These are phyloP conservation scores for Ciconia stormi DNA, from an alignment of 2,113 vertebrate genomes.

Conservation along the genomic window DNA sequence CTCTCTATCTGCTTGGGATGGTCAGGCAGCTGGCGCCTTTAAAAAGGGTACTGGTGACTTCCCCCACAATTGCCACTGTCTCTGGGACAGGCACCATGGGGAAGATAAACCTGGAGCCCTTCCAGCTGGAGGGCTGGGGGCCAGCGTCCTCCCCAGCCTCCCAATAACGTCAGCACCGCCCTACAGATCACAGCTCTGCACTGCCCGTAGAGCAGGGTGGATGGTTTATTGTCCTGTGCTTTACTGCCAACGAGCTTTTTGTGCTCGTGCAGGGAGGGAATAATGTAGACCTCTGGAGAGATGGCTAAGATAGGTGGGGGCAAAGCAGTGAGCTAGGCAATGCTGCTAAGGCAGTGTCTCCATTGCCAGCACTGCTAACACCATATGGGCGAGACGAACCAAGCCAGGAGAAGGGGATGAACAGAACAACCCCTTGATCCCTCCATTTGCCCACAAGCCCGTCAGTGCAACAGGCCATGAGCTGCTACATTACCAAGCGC, in stretches of 20 bases:
- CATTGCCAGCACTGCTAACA: neutral
- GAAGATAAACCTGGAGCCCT: neutral
- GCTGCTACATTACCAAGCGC: neutral
- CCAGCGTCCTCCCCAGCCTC: neutral
- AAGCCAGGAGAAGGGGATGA: neutral
- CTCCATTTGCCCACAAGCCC: neutral
- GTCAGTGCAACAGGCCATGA: neutral
- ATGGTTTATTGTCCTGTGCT: neutral
- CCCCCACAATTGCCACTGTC: neutral
- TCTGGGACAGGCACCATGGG: neutral
- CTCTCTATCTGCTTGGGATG: neutral
- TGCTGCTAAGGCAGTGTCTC: neutral
- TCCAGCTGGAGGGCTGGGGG: neutral
- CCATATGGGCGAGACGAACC: rapidly evolving
- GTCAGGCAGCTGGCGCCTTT: constrained; percentile 21
- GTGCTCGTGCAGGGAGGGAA: neutral
- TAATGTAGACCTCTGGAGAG: neutral
- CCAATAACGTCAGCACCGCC: neutral
- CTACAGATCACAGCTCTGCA: neutral
- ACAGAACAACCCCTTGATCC: neutral
- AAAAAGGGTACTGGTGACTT: neutral
- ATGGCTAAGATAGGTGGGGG: neutral
- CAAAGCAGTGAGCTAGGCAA: neutral
- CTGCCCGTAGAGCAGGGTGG: neutral
- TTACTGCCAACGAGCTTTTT: neutral